Conservation (phyloP, 2,113 vertebrate genomes). For the Pangasianodon gigas region DNA sequence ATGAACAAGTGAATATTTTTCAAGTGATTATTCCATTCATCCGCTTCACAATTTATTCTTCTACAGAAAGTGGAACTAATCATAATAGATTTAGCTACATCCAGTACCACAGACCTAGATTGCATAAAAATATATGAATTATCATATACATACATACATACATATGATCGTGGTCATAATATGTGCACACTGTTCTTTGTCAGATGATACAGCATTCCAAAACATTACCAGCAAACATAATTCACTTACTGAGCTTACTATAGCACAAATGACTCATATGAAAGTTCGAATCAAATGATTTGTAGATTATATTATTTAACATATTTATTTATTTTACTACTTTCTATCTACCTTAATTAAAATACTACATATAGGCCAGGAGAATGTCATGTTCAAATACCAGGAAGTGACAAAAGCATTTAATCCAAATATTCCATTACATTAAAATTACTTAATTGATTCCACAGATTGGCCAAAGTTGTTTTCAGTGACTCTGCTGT, state of each 20-base stretch:
- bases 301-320: neutral
- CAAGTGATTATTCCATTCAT: neutral
- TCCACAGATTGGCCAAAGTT: neutral
- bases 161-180: neutral
- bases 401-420: neutral
- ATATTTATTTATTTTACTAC: neutral
- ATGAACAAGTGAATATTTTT: neutral
- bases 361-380: neutral
- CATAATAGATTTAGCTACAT: neutral
- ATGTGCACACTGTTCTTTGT: neutral
- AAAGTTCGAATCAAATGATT: neutral
- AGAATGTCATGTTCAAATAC: neutral
- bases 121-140: neutral
- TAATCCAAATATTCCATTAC: neutral
- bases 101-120: neutral
- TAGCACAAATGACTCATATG: neutral
- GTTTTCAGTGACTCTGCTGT: constrained; percentile 34
- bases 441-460: neutral
- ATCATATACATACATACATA: neutral
- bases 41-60: neutral
- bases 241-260: neutral
- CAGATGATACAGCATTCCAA: neutral
- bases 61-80: neutral
- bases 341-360: neutral
- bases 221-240: neutral